These are phyloP conservation scores for Champsocephalus gunnari DNA, from an alignment of 2,797 vertebrate species.

Conservation along the genomic window DNA sequence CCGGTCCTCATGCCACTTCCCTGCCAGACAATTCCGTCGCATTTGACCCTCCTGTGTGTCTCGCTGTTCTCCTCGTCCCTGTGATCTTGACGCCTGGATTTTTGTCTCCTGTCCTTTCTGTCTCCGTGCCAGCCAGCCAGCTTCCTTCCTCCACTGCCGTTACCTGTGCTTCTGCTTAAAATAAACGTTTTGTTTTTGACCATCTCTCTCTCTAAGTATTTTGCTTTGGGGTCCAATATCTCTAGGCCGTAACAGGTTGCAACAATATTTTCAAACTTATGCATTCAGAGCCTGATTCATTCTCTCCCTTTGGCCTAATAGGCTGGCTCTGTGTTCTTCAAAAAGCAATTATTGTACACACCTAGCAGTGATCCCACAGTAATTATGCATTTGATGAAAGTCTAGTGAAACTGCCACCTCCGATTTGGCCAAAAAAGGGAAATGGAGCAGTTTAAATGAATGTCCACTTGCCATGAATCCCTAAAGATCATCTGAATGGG, in stretches of 20 bases:
- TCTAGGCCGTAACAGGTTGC: neutral
- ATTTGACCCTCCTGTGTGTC: no score
- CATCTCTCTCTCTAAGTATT: no score
- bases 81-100: no score
- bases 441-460: constrained; percentile 33
- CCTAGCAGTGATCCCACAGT: constrained; percentile 49
- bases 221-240: no score
- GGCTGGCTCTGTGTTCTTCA: constrained; percentile 53
- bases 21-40: no score
- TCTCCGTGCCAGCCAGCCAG: no score
- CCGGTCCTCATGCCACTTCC: no score
- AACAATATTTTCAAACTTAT: constrained; percentile 27
- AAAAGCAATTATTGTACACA: constrained; percentile 68
- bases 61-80: no score
- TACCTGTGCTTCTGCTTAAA: no score
- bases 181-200: no score
- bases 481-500: constrained; percentile 10
- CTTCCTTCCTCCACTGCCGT: no score
- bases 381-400: constrained; percentile 63
- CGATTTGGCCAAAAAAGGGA: constrained; percentile 46
- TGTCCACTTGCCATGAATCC: constrained; percentile 23
- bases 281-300: constrained; percentile 27
- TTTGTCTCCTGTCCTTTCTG: no score
- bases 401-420: constrained; percentile 56
- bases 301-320: constrained; percentile 26